A percentile compares a stretch with the other conserved stretches of the same genome.
Evolutionary conservation across 1,140 invertebrate genomes (phyloP).

Genomic region (Patella vulgata): DNA sequence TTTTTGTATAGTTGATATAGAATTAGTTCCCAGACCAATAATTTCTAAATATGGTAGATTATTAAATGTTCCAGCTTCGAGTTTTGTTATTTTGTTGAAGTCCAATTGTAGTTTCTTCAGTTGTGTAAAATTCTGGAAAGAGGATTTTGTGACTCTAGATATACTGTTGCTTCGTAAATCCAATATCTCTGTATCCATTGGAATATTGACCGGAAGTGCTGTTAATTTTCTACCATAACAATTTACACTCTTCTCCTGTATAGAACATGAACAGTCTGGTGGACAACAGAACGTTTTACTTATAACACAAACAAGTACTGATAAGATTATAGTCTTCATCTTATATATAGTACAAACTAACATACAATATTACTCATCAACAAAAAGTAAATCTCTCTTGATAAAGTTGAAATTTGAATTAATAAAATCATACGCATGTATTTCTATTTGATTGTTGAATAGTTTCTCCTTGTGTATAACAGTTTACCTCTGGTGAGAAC

Average conservation of each 20-base stretch:
- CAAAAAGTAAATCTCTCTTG: too few relatives aligned
- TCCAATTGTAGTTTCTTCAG: constrained; percentile 15
- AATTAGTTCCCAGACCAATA: constrained; percentile 31
- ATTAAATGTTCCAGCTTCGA: constrained; percentile 22
- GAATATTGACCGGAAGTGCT: constrained; percentile 19
- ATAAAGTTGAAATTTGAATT: too few relatives aligned
- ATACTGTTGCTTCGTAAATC: constrained; percentile 43
- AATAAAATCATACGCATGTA: too few relatives aligned
- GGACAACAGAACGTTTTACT: too few relatives aligned
- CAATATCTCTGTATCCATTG: constrained; percentile 19
- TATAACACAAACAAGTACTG: too few relatives aligned
- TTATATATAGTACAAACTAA: too few relatives aligned
- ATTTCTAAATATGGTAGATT: constrained; percentile 19
- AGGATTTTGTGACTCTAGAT: constrained; percentile 5
- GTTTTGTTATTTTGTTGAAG: constrained; percentile 12
- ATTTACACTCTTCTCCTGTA: constrained; percentile 2
- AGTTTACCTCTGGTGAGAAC: too few relatives aligned
- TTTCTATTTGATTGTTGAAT: too few relatives aligned
- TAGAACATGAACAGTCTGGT: constrained; percentile 10
- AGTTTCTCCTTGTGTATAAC: too few relatives aligned
- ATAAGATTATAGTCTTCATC: too few relatives aligned
- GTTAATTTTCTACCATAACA: constrained; percentile 21
- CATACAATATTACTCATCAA: too few relatives aligned
- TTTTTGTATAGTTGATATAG: constrained; percentile 34
- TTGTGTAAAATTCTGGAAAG: constrained; percentile 14